Evolutionary conservation across 2,888 invertebrate species (phyloP), one percentile per base, ranked within the genome.

Genomic region (Diachrysia chrysitis): DNA sequence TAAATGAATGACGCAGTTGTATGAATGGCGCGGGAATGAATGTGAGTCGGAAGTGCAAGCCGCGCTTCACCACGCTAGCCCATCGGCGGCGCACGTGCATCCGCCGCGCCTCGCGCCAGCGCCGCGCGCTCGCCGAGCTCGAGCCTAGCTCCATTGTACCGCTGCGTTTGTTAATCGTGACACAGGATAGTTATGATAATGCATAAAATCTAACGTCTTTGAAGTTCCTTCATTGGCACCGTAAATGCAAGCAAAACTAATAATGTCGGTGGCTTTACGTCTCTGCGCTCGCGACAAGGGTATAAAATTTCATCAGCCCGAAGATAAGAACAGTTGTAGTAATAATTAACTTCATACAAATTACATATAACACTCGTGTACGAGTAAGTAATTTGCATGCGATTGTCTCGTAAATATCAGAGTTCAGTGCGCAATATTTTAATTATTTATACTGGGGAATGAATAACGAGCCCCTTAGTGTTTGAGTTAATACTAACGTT

Each of bases 11-110:
- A 93, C 89, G 92, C 91, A 88, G 89, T 93, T 93, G 91, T 93
- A 92, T 94, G 94, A 94, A 94, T 94, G 94, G 93, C 90, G 92
- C 90, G 92, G 90, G 92, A 92, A 91, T 93, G 93, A 92, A 92
- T 93, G 92, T 85, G 92, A 91, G 91, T 93, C 93, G 94, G 94
- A 94, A 94, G 92, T 92, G 90, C 90, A 90, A 86, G 86, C 85
- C 83, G 88, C 87, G 90, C 87, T 90, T 87, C 90, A 88, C 90
- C 90, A 90, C 92, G 92, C 93, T 89, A 90, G 90, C 84, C 87
- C 88, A 88, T 90, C 87, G 85, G 78, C 71, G 71, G 77, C 87
- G 89, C 91, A 90, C 89, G 90, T 90, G 89, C 90, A 88, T 90
- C 89, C 91, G 89, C 84, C 76, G 82, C 82, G 79, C 63, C 67